A percentile compares a stretch with the other conserved stretches of the same genome.
Evolutionary conservation across 1,140 invertebrate genomes (phyloP).

Genomic region (Oncopeltus fasciatus): DNA sequence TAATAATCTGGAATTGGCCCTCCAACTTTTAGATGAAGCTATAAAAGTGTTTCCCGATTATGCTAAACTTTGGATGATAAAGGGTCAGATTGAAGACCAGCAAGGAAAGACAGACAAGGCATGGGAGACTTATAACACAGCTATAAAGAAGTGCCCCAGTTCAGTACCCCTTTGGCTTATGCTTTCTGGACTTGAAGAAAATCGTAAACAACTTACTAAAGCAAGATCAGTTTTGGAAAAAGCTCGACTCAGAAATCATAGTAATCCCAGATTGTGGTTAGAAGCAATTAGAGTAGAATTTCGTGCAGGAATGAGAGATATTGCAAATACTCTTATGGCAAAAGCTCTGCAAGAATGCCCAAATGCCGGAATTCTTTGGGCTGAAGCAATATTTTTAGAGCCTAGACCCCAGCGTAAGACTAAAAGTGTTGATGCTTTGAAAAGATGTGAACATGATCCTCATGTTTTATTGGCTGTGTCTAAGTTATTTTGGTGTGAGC

Average conservation of each 20-base stretch:
- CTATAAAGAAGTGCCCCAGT: slow-evolving; percentile 78
- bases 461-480: slow-evolving; percentile 90
- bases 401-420: slow-evolving; percentile 85
- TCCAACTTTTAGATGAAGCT: slow-evolving; percentile 75
- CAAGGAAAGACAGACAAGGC: slow-evolving; percentile 62
- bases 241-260: slow-evolving; percentile 80
- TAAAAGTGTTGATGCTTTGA: slow-evolving; percentile 94
- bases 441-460: slow-evolving; percentile 96
- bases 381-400: slow-evolving; percentile 96
- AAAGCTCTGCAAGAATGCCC: slow-evolving; percentile 89
- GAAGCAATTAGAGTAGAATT: slow-evolving; percentile 85
- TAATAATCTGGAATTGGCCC: slow-evolving; percentile 66
- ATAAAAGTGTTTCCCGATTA: slow-evolving; percentile 79
- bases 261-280: slow-evolving; percentile 79
- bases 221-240: slow-evolving; percentile 93
- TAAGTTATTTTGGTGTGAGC: slow-evolving; percentile 92
- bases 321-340: slow-evolving; percentile 84
- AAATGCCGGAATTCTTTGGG: slow-evolving; percentile 85
- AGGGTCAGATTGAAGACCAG: slow-evolving; percentile 91
- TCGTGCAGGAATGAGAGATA: slow-evolving; percentile 63
- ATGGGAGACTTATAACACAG: slow-evolving; percentile 73
- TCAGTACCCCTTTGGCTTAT: slow-evolving; percentile 87
- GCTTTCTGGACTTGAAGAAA: slow-evolving; percentile 76
- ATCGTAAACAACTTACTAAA: slow-evolving; percentile 71
- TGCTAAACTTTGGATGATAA: slow-evolving; percentile 97